Conservation (phyloP, 2,888 invertebrate species). For the Frankliniella intonsa region DNA sequence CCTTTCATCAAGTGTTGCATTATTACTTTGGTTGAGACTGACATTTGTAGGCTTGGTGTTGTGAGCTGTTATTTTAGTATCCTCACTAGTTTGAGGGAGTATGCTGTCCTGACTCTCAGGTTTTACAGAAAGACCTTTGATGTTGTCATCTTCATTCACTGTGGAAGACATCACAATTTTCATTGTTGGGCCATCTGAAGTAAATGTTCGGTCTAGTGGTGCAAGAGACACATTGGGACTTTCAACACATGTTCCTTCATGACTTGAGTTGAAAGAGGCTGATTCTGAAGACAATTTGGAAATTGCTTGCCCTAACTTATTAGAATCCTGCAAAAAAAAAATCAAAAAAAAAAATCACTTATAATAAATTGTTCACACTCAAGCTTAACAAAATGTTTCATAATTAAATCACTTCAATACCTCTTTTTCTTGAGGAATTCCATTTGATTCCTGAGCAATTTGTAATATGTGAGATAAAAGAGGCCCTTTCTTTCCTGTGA, state of each 20-base stretch:
- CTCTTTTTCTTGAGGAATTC: not conserved
- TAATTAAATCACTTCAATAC: not conserved
- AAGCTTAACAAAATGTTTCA: not conserved
- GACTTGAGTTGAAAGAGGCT: not conserved
- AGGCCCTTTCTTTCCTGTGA: conserved; percentile 5
- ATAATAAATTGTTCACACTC: not conserved
- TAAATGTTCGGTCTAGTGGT: not conserved
- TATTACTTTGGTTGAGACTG: not conserved
- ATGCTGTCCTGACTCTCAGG: no score
- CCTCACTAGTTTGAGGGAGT: not conserved
- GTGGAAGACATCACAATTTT: not conserved
- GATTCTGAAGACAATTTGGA: not conserved
- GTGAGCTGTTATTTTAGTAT: no score
- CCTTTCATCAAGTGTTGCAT: not conserved
- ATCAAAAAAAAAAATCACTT: not conserved
- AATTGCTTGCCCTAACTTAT: no score
- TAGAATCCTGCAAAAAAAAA: not conserved
- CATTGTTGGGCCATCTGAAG: not conserved
- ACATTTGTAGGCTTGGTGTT: no score
- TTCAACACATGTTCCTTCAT: not conserved
- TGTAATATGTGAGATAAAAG: not conserved
- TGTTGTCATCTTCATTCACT: not conserved
- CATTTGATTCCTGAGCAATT: conserved; percentile 9
- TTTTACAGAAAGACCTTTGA: not conserved
- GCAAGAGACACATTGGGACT: not conserved